Evolutionary conservation across 2,113 vertebrate species (phyloP).

Genomic region (Puma concolor): DNA sequence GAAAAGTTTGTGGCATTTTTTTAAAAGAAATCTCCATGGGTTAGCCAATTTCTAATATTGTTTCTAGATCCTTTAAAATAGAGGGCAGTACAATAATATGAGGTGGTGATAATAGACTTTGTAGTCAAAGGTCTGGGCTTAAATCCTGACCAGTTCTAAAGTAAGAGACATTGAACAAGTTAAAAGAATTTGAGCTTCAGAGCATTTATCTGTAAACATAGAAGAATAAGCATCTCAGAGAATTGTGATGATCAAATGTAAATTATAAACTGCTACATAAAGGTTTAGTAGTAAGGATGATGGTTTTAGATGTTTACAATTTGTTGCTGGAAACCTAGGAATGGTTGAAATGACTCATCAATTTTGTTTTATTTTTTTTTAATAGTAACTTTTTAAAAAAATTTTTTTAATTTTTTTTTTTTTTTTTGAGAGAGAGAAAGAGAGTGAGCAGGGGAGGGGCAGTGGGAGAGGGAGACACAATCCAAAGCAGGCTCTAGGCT

Average conservation of each 20-base stretch:
- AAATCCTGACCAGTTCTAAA: background rate
- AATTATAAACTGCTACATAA: background rate
- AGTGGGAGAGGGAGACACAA: too few relatives aligned
- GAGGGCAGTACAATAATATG: background rate
- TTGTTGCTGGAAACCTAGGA: background rate
- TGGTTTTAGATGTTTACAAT: background rate
- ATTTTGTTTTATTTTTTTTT: background rate
- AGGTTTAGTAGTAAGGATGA: background rate
- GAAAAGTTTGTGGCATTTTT: background rate
- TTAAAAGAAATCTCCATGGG: background rate
- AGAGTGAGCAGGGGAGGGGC: too few relatives aligned
- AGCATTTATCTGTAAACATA: background rate
- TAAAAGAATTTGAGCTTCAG: background rate
- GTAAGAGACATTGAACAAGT: background rate
- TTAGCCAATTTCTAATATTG: constrained; percentile 29
- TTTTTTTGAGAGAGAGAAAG: too few relatives aligned
- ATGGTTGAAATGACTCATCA: background rate
- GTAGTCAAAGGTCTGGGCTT: background rate
- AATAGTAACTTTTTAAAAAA: too few relatives aligned
- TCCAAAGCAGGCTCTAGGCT: too few relatives aligned
- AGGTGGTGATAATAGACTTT: background rate
- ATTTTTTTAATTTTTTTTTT: too few relatives aligned
- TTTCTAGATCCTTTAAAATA: constrained; percentile 44
- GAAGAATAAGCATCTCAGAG: background rate
- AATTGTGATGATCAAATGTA: background rate